Percentiles rank a stretch among this genome's conserved stretches.
Evolutionary conservation across 1,140 invertebrate species (phyloP).

Genomic region (Palaemon carinicauda): DNA sequence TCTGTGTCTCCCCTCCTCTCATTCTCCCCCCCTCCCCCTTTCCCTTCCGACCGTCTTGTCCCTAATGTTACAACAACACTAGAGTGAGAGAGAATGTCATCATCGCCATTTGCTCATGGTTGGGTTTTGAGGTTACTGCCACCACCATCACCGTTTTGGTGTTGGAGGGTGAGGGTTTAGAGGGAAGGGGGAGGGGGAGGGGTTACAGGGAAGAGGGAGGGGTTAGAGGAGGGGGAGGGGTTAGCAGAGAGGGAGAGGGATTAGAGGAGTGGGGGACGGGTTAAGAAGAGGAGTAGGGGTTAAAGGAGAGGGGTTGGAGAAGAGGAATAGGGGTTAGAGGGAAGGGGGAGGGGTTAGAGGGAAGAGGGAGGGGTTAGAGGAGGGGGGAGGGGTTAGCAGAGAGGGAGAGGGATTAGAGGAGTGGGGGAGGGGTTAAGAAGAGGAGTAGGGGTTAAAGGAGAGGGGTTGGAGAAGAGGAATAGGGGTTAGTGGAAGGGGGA

Average conservation of each 20-base stretch:
- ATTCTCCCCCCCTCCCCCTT: background rate
- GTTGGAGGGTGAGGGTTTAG: background rate
- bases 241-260: background rate
- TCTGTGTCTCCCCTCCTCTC: background rate
- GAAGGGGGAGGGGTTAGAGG: no score
- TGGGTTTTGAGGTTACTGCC: no score
- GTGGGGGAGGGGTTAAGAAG: no score
- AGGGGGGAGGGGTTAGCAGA: background rate
- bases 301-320: background rate
- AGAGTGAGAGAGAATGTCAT: no score
- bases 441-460: no score
- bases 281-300: background rate
- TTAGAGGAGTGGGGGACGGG: no score
- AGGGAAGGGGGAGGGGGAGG: background rate
- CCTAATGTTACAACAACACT: no score
- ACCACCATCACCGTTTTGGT: background rate
- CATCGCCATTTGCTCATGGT: no score
- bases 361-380: background rate
- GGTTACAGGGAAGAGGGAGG: background rate
- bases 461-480: background rate
- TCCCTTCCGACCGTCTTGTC: background rate
- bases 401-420: background rate
- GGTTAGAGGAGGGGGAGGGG: background rate
- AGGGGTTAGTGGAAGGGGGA: background rate
- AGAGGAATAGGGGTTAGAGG: background rate